phyloP scores from a whole-genome alignment of 2,888 invertebrate species.

The Lissonota sp. region DNA sequence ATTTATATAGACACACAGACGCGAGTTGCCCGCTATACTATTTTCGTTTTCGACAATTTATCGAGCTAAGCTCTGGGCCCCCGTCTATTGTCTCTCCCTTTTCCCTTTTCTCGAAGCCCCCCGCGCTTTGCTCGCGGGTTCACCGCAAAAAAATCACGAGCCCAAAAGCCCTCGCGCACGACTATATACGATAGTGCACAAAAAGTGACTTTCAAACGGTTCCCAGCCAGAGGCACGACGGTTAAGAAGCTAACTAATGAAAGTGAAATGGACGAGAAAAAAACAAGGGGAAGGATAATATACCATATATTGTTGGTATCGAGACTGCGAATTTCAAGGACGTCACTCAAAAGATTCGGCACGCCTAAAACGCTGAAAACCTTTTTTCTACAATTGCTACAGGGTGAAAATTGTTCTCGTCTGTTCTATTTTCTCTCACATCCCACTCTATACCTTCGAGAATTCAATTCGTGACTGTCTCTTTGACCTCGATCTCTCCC shows the following conservation, averaged over 20 bases:
- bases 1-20: slow-evolving; percentile 71
- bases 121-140: not conserved
- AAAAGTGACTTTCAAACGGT: slow-evolving; percentile 35
- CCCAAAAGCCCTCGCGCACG: not conserved
- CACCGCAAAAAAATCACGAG: no score
- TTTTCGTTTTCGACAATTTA: slow-evolving; percentile 74
- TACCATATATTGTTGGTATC: no score
- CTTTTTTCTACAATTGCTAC: no score
- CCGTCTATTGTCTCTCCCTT: slow-evolving; percentile 58
- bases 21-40: slow-evolving; percentile 68
- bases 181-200: slow-evolving; percentile 46
- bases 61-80: slow-evolving; percentile 65
- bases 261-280: slow-evolving; percentile 11
- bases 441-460: slow-evolving; percentile 28
- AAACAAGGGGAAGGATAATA: slow-evolving; percentile 3
- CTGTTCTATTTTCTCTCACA: no score
- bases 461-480: slow-evolving; percentile 65
- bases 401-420: no score
- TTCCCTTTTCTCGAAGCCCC: slow-evolving; percentile 51
- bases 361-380: no score
- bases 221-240: not conserved
- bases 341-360: not conserved
- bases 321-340: no score
- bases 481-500: slow-evolving; percentile 63
- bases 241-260: slow-evolving; percentile 23